Conservation (phyloP, 2,797 vertebrate species). For the Mus spretus region DNA sequence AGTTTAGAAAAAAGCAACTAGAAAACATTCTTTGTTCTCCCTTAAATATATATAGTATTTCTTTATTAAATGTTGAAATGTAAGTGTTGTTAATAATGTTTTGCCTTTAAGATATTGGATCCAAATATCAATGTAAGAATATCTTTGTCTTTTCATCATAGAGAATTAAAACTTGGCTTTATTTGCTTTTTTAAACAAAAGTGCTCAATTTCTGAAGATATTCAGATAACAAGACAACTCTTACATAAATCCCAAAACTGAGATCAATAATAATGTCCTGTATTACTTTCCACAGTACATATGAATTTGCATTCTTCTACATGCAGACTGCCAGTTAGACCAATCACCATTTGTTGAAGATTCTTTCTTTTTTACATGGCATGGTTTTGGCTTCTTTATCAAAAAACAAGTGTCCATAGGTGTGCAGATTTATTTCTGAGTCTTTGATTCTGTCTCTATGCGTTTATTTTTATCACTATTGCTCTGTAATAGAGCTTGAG, state of each 20-base stretch:
- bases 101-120: slow-evolving; percentile 12
- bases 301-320: too few relatives aligned
- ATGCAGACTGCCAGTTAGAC: too few relatives aligned
- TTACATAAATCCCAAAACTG: neutral
- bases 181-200: neutral
- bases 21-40: neutral
- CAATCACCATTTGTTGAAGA: too few relatives aligned
- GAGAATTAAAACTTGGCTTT: slow-evolving; percentile 21
- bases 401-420: too few relatives aligned
- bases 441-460: too few relatives aligned
- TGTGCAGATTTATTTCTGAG: too few relatives aligned
- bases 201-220: neutral
- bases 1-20: slow-evolving; percentile 27
- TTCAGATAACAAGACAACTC: neutral
- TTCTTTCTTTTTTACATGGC: too few relatives aligned
- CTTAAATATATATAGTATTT: neutral
- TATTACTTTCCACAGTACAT: neutral
- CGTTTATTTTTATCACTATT: too few relatives aligned
- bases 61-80: neutral
- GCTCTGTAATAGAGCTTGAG: too few relatives aligned
- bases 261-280: slow-evolving; percentile 8
- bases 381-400: too few relatives aligned
- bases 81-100: slow-evolving; percentile 14
- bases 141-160: neutral
- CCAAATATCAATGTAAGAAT: neutral